These are phyloP conservation scores for Cinclus cinclus DNA, from an alignment of 2,113 vertebrate genomes.

Conservation along the genomic window DNA sequence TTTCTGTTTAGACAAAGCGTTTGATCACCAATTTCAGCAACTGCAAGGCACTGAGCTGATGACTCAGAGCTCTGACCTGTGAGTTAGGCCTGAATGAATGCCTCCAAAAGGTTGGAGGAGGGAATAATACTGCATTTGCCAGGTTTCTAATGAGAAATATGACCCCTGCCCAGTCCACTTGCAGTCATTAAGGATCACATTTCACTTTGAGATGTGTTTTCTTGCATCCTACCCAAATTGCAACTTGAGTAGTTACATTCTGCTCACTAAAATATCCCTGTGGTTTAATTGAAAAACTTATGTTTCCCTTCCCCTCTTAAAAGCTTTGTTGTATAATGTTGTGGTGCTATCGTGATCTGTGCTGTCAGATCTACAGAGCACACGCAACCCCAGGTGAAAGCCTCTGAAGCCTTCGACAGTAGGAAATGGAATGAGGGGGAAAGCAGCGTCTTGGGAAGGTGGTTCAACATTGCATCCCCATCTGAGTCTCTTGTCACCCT, in stretches of 20 bases:
- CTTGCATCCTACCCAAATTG: conserved; percentile 47
- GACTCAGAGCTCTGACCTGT: conserved; percentile 40
- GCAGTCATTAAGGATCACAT: conserved; percentile 31
- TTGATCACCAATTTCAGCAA: conserved; percentile 31
- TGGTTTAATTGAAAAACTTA: conserved; percentile 20
- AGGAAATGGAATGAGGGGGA: not conserved
- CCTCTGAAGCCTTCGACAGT: not conserved
- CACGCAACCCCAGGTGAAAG: not conserved
- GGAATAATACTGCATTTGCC: conserved; percentile 13
- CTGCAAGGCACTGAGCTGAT: not conserved
- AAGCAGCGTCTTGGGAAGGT: not conserved
- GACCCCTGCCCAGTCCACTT: conserved; percentile 43
- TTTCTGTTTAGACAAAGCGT: not conserved
- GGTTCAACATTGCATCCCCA: not conserved
- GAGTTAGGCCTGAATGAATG: conserved; percentile 5
- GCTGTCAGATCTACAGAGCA: not conserved
- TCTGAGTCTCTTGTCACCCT: not conserved
- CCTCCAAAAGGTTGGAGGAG: conserved; percentile 12
- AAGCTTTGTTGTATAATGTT: not conserved
- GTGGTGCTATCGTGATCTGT: not conserved
- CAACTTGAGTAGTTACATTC: conserved; percentile 49
- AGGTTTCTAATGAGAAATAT: conserved; percentile 56
- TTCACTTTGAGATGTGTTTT: conserved; percentile 45
- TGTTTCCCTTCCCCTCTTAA: conserved; percentile 16
- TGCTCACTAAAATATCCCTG: conserved; percentile 32